These are phyloP conservation scores for Rhabdophis nuchalis DNA, from an alignment of 2,797 vertebrate genomes.

Conservation along the genomic window DNA sequence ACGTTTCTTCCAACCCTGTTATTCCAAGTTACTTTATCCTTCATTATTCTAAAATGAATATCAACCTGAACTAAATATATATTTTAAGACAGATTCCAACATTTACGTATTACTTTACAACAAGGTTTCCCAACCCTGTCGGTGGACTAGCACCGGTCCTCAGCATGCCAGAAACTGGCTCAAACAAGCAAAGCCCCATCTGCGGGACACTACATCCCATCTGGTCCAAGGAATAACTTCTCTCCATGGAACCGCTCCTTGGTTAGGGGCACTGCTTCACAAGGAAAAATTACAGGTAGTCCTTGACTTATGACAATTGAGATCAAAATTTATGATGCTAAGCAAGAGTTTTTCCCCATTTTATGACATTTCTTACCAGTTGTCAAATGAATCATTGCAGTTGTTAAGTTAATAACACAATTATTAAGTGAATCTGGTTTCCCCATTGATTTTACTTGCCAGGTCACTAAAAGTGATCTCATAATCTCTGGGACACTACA, in stretches of 20 bases:
- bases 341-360: no score
- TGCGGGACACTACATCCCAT: neutral
- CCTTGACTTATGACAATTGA: no score
- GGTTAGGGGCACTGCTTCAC: neutral
- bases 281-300: neutral
- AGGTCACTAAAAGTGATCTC: no score
- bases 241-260: neutral
- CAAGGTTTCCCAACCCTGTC: neutral
- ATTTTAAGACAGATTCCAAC: neutral
- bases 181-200: neutral
- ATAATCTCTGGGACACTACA: no score
- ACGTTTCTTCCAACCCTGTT: neutral
- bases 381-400: no score
- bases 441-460: no score
- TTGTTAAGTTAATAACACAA: no score
- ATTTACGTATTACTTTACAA: neutral
- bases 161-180: neutral
- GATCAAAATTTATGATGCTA: no score
- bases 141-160: rapidly evolving
- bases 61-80: neutral
- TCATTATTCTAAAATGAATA: neutral
- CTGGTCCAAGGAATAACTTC: neutral
- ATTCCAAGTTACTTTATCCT: neutral
- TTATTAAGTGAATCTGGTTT: no score
- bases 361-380: no score